Base-by-base conservation (phyloP, 2,888 invertebrate genomes). In the Leptura quadrifasciata region DNA sequence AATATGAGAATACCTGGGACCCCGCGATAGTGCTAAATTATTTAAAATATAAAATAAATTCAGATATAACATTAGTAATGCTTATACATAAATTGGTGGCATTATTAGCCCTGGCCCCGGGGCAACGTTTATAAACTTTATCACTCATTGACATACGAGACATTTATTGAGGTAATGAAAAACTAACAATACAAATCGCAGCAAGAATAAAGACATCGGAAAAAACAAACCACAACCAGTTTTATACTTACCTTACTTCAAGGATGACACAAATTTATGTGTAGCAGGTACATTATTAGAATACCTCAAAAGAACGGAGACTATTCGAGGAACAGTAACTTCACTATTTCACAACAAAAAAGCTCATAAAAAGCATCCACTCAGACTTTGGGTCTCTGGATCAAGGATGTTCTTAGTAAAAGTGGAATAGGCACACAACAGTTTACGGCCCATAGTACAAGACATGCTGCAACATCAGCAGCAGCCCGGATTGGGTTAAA, bases 391-490 rank as follows among this genome's bases (percentile, higher is more conserved):
- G 9, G 61, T 10, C 5, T 73, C 2, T 24, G 24, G 24, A 24
- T 24, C 2, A 24, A 24, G 24, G 3, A 24, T 3, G 5, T 24
- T 3, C 24, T 24, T 24, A 24, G 5, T 24, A 24, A 24, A 24
- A 5, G 3, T 24, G 24, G 24, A 5, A 3, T 24, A 24, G 24
- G 5, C 5, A 24, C 24, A 3, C 2, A 5, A 3, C 2, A 24
- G 5, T 24, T 24, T 5, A 24, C 24, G 2, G 24, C 24, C 3
- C 24, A 24, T 24, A 24, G 24, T 24, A 24, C 24, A 5, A 24
- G 24, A 2, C 76, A 76, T 39, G 76, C 73, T 15, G 15, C 73
- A n/a, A 76, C 68, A 20, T 76, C 70, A 10, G 70, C 71, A n/a
- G 76, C 76, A 9, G 31, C 20, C 10, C 52, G 76, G 31, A 74